These are phyloP conservation scores for Gobio gobio DNA, from an alignment of 2,113 vertebrate genomes.

Conservation along the genomic window DNA sequence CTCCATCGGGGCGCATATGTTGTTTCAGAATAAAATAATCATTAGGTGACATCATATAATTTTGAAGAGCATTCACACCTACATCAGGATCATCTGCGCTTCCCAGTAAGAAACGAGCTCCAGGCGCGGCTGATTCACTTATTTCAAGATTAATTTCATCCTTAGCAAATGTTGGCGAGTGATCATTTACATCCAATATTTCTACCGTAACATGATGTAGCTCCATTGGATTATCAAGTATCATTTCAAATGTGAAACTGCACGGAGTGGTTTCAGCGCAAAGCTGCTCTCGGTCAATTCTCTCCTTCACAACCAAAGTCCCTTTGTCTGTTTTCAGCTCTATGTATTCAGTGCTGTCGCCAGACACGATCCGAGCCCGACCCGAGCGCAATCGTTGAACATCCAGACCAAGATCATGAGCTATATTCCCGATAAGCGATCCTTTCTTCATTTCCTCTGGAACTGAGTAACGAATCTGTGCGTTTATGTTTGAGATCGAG, in stretches of 20 bases:
- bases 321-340: slow-evolving; percentile 64
- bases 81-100: slow-evolving; percentile 74
- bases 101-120: slow-evolving; percentile 67
- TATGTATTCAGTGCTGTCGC: slow-evolving; percentile 68
- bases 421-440: slow-evolving; percentile 73
- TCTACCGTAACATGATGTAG: slow-evolving; percentile 72
- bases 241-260: slow-evolving; percentile 73
- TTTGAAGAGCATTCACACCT: slow-evolving; percentile 71
- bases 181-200: slow-evolving; percentile 82
- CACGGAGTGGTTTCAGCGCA: slow-evolving; percentile 70
- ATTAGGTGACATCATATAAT: slow-evolving; percentile 67
- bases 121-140: slow-evolving; percentile 67
- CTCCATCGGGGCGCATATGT: slow-evolving; percentile 56
- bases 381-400: slow-evolving; percentile 64
- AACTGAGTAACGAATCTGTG: slow-evolving; percentile 72
- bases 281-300: slow-evolving; percentile 76
- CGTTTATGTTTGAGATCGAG: neutral
- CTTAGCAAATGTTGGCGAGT: slow-evolving; percentile 71
- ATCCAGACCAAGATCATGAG: slow-evolving; percentile 74
- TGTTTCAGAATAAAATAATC: slow-evolving; percentile 69
- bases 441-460: slow-evolving; percentile 73
- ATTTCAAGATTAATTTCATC: slow-evolving; percentile 72
- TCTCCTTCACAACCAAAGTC: slow-evolving; percentile 67
- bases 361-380: slow-evolving; percentile 67
- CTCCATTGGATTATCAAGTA: slow-evolving; percentile 78